Base-by-base conservation (phyloP, 2,888 invertebrate genomes). In the Copidosoma aretas region DNA sequence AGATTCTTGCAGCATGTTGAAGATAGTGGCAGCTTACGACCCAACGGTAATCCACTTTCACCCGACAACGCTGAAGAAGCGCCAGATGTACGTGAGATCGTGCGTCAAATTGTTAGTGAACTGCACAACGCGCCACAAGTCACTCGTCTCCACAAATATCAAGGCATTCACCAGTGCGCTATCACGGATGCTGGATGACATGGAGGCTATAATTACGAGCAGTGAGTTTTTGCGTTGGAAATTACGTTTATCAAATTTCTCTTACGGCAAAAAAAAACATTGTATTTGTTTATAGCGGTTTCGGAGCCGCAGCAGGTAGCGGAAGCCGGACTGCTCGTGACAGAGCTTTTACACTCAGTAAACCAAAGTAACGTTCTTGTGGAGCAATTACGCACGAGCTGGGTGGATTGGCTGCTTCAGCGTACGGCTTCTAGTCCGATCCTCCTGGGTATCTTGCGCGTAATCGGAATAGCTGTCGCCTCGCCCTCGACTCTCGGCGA, bases 81-180 rank as follows among this genome's bases (percentile, higher is more conserved):
- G 90, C 62, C 87, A 88, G 75, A 85, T 88, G 77, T 91, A 86
- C 74, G 85, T 90, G 21, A 86, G 89, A 71, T 87, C 88, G 54
- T 86, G 87, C 60, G 86, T 88, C 0, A 89, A 89, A 79, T 81
- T 90, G 65, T 78, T 91, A 49, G 83, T 87, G 4, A 86, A 87
- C 17, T 87, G 86, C 73, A 84, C 86, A 5, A 87, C 86, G 57
- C 82, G 86, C 56, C 84, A 88, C 75, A 89, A 88, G 77, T 80
- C 84, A 46, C 77, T 86, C 51, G 77, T 88, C 4, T 81, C 85
- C 3, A 83, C 84, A 14, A 86, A 86, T 76, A 84, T 84, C 60
- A 84, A 84, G 72, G 85, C 86, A 64, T 85, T 89, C 61, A 84
- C 82, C 39, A 79, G 77, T 67, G 82, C 87, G 22, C 82, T 89